phyloP scores from a whole-genome alignment of 2,797 vertebrate species.

The Sarcophilus harrisii region DNA sequence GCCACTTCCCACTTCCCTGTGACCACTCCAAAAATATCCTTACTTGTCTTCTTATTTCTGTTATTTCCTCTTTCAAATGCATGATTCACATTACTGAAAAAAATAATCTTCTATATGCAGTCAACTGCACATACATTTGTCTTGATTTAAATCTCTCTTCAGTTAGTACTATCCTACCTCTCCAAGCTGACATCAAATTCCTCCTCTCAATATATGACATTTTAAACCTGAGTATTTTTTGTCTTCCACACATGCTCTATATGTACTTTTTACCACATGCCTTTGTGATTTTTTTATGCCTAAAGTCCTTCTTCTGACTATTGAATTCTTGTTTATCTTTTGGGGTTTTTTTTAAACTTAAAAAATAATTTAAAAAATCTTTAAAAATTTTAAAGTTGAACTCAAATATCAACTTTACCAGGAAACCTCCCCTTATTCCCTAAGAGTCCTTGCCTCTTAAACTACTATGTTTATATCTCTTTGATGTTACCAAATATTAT shows the following conservation, averaged over 20 bases:
- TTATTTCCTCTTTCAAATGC: neutral
- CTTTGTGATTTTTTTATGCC: neutral
- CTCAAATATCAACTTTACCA: neutral
- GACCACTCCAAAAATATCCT: neutral
- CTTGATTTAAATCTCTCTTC: neutral
- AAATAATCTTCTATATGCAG: neutral
- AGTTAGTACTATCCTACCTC: neutral
- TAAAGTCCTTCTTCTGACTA: neutral
- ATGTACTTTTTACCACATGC: neutral
- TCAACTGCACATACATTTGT: neutral
- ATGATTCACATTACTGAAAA: neutral
- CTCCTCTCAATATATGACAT: neutral
- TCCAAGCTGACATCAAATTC: neutral
- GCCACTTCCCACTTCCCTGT: too few relatives aligned
- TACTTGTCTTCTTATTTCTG: neutral
- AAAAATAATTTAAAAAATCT: too few relatives aligned
- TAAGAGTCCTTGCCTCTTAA: neutral
- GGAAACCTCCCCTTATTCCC: neutral
- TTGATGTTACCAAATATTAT: neutral
- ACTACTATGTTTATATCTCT: neutral
- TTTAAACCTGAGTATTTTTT: neutral
- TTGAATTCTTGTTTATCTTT: neutral
- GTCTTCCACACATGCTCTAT: neutral
- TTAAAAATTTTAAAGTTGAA: neutral
- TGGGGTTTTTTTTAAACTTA: neutral